Conservation (phyloP, 2,888 invertebrate species). For the Caenorhabditis plicata region DNA sequence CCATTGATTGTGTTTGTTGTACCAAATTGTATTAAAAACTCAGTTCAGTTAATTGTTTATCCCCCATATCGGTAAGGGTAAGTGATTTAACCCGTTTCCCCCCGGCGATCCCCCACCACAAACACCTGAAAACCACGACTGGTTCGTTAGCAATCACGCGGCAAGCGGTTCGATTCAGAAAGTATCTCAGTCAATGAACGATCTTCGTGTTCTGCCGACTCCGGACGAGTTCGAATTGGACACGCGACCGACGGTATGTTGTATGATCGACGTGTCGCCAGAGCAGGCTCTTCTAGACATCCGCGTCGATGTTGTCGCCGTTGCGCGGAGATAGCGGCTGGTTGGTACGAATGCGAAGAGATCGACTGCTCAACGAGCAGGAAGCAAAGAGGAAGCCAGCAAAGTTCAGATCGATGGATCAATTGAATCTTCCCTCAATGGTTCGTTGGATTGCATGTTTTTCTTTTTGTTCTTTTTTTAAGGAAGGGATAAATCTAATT, state of each 20-base stretch:
- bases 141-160: too few species aligned
- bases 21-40: neutral
- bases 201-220: constrained; percentile 16
- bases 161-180: constrained; percentile 20
- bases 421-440: constrained; percentile 3
- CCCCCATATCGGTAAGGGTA: too few species aligned
- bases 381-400: constrained; percentile 11
- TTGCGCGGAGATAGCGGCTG: too few species aligned
- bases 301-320: too few species aligned
- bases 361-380: constrained; percentile 44
- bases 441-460: neutral
- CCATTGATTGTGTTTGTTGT: neutral
- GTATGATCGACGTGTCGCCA: too few species aligned
- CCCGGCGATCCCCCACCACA: too few species aligned
- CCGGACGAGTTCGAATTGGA: constrained; percentile 18
- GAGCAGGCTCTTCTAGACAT: too few species aligned
- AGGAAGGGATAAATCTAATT: too few species aligned
- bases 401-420: constrained; percentile 27
- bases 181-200: constrained; percentile 29
- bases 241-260: too few species aligned
- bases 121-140: too few species aligned
- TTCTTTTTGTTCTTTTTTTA: neutral
- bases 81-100: too few species aligned
- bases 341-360: constrained; percentile 48
- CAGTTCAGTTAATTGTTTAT: neutral